Conservation (phyloP, 1,140 invertebrate species). For the Drosophila mauritiana region DNA sequence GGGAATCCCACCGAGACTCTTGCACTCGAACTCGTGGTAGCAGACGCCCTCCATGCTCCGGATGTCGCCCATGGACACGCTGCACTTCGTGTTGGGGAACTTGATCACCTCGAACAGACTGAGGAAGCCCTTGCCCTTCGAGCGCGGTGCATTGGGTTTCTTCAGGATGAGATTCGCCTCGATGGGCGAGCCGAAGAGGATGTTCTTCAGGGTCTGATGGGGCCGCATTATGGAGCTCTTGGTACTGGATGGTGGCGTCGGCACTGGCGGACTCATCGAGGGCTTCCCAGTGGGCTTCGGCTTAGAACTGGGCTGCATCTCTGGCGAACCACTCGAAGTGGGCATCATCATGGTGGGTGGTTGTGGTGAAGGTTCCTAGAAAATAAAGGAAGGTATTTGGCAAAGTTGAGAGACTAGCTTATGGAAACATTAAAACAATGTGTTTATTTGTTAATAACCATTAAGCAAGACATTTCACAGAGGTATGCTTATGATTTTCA, state of each 20-base stretch:
- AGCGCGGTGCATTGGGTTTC: slow-evolving; percentile 54
- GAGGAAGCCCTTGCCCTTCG: slow-evolving; percentile 86
- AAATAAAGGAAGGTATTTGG: too few relatives aligned
- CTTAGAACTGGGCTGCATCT: slow-evolving; percentile 23
- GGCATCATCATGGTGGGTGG: slow-evolving; percentile 59
- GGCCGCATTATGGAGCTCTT: slow-evolving; percentile 64
- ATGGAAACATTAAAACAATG: too few relatives aligned
- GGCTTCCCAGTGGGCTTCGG: slow-evolving; percentile 22
- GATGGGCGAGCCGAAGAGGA: slow-evolving; percentile 68
- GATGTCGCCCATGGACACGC: slow-evolving; percentile 80
- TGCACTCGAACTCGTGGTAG: slow-evolving; percentile 88
- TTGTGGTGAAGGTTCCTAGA: slow-evolving; percentile 19
- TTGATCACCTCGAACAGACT: slow-evolving; percentile 90
- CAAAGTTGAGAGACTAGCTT: too few relatives aligned
- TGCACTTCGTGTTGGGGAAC: slow-evolving; percentile 88
- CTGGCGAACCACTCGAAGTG: slow-evolving; percentile 7
- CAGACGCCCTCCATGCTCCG: slow-evolving; percentile 87
- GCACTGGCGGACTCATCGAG: slow-evolving; percentile 33
- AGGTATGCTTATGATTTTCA: too few relatives aligned
- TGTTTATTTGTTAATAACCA: too few relatives aligned
- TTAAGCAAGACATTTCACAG: background rate
- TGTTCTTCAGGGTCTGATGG: slow-evolving; percentile 53
- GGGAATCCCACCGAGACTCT: slow-evolving; percentile 86
- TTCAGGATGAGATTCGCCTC: slow-evolving; percentile 74
- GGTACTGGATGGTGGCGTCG: slow-evolving; percentile 43